Conservation (phyloP, 2,888 invertebrate genomes). For the Chydorus sphaericus region DNA sequence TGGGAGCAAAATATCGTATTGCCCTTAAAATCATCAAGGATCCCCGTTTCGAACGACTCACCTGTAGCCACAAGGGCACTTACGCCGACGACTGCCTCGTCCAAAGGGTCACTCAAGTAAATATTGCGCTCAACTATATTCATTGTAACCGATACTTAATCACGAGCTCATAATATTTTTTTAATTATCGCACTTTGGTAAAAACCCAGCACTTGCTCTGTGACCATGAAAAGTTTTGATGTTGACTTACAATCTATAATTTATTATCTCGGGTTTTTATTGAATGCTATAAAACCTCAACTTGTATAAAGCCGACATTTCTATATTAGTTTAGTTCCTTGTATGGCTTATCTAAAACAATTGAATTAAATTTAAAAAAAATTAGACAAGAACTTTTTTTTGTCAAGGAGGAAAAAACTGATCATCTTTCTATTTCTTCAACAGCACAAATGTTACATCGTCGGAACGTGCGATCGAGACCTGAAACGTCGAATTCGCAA, state of each 20-base stretch:
- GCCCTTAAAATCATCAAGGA: slow-evolving; percentile 90
- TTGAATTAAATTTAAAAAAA: not conserved
- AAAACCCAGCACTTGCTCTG: no score
- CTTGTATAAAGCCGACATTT: no score
- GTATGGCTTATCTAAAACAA: no score
- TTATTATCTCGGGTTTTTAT: no score
- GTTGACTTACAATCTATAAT: no score
- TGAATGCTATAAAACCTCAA: no score
- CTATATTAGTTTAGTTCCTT: no score
- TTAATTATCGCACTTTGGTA: no score
- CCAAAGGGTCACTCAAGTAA: slow-evolving; percentile 72
- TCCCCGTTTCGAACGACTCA: slow-evolving; percentile 77
- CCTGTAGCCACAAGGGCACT: slow-evolving; percentile 91
- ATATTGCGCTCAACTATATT: not conserved
- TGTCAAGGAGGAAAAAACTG: not conserved
- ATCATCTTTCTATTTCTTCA: slow-evolving; percentile 19
- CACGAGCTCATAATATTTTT: no score
- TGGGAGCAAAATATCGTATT: slow-evolving; percentile 86
- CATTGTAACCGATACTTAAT: no score
- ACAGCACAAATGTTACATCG: slow-evolving; percentile 97
- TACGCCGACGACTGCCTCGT: slow-evolving; percentile 99
- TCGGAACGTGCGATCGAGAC: slow-evolving; percentile 97
- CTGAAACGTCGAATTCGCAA: slow-evolving; percentile 87
- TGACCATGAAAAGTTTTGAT: no score
- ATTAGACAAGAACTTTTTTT: no score